phyloP scores from a whole-genome alignment of 2,888 invertebrate species.

The Archaeoteleia sp. region DNA sequence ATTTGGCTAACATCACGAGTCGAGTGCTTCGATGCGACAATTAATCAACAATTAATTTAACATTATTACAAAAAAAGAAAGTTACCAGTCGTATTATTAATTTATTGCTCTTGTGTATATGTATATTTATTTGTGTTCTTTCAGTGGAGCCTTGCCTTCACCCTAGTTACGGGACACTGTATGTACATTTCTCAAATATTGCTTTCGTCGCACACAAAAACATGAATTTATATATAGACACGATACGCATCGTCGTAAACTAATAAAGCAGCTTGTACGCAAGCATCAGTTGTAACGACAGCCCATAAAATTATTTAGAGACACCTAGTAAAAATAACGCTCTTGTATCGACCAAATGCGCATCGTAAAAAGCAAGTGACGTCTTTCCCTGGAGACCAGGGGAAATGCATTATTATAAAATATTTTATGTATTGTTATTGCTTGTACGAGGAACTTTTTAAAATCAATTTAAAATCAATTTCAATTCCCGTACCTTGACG shows the following conservation, averaged over 20 bases:
- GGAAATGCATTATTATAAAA: conserved; percentile 22
- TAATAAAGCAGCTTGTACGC: conserved; percentile 39
- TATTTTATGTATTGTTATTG: conserved; percentile 21
- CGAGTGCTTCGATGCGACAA: too few relatives aligned
- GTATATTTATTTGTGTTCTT: too few relatives aligned
- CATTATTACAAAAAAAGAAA: background rate
- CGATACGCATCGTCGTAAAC: conserved; percentile 36
- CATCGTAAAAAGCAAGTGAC: conserved; percentile 34
- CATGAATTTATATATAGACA: conserved; percentile 35
- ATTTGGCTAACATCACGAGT: too few relatives aligned
- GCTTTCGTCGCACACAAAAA: conserved; percentile 25
- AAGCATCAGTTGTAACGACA: conserved; percentile 35
- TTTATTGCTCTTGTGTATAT: too few relatives aligned
- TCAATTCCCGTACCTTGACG: too few relatives aligned
- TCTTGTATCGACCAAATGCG: conserved; percentile 30
- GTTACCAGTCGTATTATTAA: too few relatives aligned
- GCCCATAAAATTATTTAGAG: conserved; percentile 48
- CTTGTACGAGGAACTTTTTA: conserved; percentile 10
- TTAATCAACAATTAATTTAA: background rate
- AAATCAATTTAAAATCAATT: too few relatives aligned
- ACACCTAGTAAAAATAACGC: conserved; percentile 35
- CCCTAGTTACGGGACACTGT: too few relatives aligned
- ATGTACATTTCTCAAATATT: too few relatives aligned
- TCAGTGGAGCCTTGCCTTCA: too few relatives aligned
- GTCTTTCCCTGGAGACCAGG: conserved; percentile 9